Percentiles rank a stretch among this genome's conserved stretches.
phyloP scores from a whole-genome alignment of 2,888 invertebrate genomes.

The Sturmia bella region DNA sequence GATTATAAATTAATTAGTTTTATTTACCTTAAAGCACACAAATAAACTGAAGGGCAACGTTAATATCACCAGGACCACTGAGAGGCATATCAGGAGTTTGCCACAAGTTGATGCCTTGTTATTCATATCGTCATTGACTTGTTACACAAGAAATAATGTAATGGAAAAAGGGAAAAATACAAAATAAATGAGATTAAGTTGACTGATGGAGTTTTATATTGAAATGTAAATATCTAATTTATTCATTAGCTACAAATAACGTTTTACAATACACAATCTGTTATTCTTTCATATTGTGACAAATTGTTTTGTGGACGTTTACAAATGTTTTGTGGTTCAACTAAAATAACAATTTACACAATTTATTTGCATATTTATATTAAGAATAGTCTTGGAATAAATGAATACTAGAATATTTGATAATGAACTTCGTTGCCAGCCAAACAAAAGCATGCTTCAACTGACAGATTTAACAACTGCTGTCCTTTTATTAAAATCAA shows the following conservation, averaged over 20 bases:
- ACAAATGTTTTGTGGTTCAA: constrained; percentile 38
- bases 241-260: background rate
- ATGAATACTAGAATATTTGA: constrained; percentile 14
- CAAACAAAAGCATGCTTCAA: constrained; percentile 45
- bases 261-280: too few relatives aligned
- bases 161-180: background rate
- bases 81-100: constrained; percentile 89
- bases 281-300: constrained; percentile 3
- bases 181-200: constrained; percentile 8
- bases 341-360: background rate
- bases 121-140: constrained; percentile 85
- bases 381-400: background rate
- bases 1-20: background rate
- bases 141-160: background rate
- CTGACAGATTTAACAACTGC: constrained; percentile 38
- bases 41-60: constrained; percentile 96
- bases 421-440: constrained; percentile 57
- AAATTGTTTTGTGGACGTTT: constrained; percentile 43
- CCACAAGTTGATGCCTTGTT: constrained; percentile 89
- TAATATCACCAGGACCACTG: constrained; percentile 90
- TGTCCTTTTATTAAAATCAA: constrained; percentile 36
- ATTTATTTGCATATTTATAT: constrained; percentile 19
- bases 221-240: background rate
- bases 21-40: constrained; percentile 94
- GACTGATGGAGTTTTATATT: constrained; percentile 10